These are phyloP conservation scores for Rhyacophila evoluta DNA, from an alignment of 2,888 invertebrate species.

Conservation along the genomic window DNA sequence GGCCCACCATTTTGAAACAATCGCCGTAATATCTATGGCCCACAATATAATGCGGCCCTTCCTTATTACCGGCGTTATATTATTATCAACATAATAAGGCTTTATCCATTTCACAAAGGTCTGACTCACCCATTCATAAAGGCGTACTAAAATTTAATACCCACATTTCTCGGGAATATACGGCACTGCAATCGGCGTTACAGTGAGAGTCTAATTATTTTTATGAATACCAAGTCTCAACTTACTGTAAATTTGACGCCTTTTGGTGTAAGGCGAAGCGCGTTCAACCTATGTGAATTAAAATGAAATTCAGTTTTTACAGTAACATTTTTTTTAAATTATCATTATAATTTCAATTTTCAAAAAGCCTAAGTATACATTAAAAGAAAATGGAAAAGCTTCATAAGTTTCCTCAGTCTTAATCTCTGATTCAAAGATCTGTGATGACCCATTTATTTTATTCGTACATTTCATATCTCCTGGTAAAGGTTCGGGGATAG, in stretches of 20 bases:
- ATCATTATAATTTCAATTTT: no score
- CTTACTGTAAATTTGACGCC: neutral
- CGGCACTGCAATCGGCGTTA: neutral
- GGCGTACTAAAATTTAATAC: constrained; percentile 28
- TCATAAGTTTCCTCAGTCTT: no score
- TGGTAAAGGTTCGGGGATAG: no score
- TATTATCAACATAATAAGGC: constrained; percentile 47
- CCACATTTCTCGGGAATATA: neutral
- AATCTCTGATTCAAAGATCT: no score
- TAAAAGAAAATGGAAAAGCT: no score
- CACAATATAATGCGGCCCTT: constrained; percentile 36
- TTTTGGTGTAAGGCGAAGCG: neutral
- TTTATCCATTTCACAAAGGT: constrained; percentile 38
- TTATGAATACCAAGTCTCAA: neutral
- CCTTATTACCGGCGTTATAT: constrained; percentile 50
- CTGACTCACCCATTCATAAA: constrained; percentile 1
- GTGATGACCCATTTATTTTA: no score
- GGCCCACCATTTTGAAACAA: neutral
- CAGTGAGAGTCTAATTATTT: constrained; percentile 6
- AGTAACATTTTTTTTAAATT: no score
- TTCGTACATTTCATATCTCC: no score
- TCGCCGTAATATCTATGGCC: neutral
- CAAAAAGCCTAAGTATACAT: no score
- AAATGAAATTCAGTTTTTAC: no score
- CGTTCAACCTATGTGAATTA: neutral